Evolutionary conservation across 2,888 invertebrate species (phyloP).

Genomic region (Sarcophaga rosellei): DNA sequence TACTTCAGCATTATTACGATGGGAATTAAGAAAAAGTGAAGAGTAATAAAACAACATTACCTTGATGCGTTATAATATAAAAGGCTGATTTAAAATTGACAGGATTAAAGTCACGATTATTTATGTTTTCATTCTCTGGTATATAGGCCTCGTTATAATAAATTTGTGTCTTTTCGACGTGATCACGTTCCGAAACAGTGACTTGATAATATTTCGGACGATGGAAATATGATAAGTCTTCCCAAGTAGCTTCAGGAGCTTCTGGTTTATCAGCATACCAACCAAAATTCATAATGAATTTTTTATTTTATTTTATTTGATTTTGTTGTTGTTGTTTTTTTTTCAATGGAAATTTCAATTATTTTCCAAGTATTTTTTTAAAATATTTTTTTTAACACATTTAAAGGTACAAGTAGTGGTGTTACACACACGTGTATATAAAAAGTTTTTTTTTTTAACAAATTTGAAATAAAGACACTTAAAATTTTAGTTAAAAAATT

Average conservation of each 20-base stretch:
- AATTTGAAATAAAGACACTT: constrained; percentile 80
- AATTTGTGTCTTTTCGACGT: constrained; percentile 77
- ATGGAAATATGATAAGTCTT: constrained; percentile 80
- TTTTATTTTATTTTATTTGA: constrained; percentile 55
- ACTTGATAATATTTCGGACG: constrained; percentile 80
- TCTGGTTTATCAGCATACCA: constrained; percentile 78
- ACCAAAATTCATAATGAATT: constrained; percentile 78
- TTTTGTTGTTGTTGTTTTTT: constrained; percentile 61
- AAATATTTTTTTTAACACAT: constrained; percentile 57
- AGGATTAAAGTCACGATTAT: constrained; percentile 80
- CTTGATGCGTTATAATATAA: constrained; percentile 82
- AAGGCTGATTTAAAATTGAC: constrained; percentile 81
- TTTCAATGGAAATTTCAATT: constrained; percentile 34
- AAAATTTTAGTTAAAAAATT: constrained; percentile 76
- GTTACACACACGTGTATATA: constrained; percentile 40
- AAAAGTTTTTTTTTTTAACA: constrained; percentile 8
- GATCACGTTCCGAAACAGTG: constrained; percentile 82
- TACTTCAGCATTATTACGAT: background rate
- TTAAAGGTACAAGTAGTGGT: constrained; percentile 40
- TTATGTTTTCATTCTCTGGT: constrained; percentile 78
- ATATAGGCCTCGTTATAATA: constrained; percentile 80
- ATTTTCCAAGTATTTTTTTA: constrained; percentile 36
- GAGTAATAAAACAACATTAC: constrained; percentile 73
- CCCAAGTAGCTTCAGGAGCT: constrained; percentile 83
- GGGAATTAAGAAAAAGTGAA: background rate